Evolutionary conservation across 2,797 vertebrate genomes (phyloP), one percentile per base, ranked within the genome.

Genomic region (Cichlasoma orientale): DNA sequence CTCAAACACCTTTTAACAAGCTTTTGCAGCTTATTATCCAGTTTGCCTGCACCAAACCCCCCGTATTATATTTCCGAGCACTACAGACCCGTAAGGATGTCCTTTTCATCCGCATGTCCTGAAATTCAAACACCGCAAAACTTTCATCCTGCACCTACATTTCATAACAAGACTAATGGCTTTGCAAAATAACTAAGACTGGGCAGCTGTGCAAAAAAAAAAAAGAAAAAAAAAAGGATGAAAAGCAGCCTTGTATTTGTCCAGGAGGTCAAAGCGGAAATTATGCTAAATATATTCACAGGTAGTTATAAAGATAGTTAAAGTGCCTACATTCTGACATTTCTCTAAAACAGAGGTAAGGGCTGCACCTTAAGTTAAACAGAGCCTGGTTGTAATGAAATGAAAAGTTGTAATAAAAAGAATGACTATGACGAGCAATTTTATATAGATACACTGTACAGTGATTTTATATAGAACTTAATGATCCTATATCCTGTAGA

Each of bases 401-500:
- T 82, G 74, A 91, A 90, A 90, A 90, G 87, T 87, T 94, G 90
- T 92, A 93, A 92, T 89, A 82, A 84, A 90, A 88, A 84, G 83
- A 77, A 88, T 91, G 92, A 89, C 89, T 79, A 83, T 90, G 82
- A 92, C 79, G 87, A 93, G 92, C 89, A 90, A 89, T 93, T 90
- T 88, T 76, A 87, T 89, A 90, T 86, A 89, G 80, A 89, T 80
- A 88, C 77, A 38, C 85, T 63, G 73, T 82, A 82, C 88, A 76
- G 88, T 55, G 83, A 92, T 90, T 91, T 91, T 81, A 87, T 91
- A 93, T 94, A 90, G 86, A 94, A 94, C 92, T 94, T 95, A 95
- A 95, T 95, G 94, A 95, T 94, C 93, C 94, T 90, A 89, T 95
- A 94, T 93, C 91, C 93, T 88, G 92, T 90, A 90, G 90, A 90